Evolutionary conservation across 2,797 vertebrate species (phyloP).

Genomic region (Hyperoplus immaculatus): DNA sequence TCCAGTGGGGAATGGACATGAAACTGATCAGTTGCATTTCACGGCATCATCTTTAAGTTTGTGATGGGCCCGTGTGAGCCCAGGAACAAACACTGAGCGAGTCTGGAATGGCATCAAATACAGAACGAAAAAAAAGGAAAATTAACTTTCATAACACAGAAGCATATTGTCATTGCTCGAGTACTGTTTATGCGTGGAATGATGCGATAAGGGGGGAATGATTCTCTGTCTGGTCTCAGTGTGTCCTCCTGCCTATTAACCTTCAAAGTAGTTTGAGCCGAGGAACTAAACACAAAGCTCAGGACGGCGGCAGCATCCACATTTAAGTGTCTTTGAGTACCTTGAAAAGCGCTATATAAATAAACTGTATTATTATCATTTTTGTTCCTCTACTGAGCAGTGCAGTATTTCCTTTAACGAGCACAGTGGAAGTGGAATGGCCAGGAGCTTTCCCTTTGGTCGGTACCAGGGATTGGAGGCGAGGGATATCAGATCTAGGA

Average conservation of each 20-base stretch:
- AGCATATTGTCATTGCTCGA: slow-evolving; percentile 23
- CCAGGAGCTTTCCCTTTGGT: slow-evolving; percentile 13
- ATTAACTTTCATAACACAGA: slow-evolving; percentile 4
- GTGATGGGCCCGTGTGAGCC: not conserved
- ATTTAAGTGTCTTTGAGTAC: too few relatives aligned
- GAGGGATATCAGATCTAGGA: not conserved
- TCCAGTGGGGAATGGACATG: slow-evolving; percentile 23
- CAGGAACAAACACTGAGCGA: not conserved
- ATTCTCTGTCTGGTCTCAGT: slow-evolving; percentile 2
- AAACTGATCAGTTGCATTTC: slow-evolving; percentile 1
- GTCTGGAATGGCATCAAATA: slow-evolving; percentile 29
- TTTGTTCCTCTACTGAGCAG: slow-evolving; percentile 10
- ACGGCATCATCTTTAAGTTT: slow-evolving; percentile 5
- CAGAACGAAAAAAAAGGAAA: not conserved
- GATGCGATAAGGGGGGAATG: slow-evolving; percentile 16
- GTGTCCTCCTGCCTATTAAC: slow-evolving; percentile 7
- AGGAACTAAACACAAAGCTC: not conserved
- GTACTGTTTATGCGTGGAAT: slow-evolving; percentile 45
- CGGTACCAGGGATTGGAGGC: not conserved
- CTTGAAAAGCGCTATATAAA: too few relatives aligned
- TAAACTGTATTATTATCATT: not conserved
- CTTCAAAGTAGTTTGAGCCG: not conserved
- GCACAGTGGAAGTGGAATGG: not conserved
- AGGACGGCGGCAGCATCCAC: slow-evolving; percentile 14
- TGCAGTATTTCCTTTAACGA: not conserved